Conservation (phyloP, 2,888 invertebrate species). For the Synanthedon formicaeformis region DNA sequence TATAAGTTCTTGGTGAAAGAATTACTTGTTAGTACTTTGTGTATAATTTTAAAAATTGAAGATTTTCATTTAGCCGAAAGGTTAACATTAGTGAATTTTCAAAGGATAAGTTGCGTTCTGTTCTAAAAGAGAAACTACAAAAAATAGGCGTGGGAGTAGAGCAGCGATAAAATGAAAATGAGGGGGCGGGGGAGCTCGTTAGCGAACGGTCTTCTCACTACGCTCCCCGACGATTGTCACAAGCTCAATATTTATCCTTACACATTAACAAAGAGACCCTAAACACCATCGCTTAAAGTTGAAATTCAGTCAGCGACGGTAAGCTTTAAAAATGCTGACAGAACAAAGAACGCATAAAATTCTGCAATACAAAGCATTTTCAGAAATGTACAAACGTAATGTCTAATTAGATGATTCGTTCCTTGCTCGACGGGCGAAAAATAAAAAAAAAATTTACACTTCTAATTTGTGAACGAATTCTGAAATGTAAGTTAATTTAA, state of each 20-base stretch:
- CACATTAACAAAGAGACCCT: constrained; percentile 20
- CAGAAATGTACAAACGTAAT: constrained; percentile 60
- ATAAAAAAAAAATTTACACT: background rate
- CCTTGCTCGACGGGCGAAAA: background rate
- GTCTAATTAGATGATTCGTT: constrained; percentile 49
- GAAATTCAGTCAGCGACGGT: constrained; percentile 12
- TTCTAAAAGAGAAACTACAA: constrained; percentile 38
- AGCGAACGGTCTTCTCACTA: constrained; percentile 45
- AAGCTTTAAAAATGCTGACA: constrained; percentile 37
- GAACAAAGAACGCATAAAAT: constrained; percentile 62
- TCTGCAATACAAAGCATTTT: constrained; percentile 63
- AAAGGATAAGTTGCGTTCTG: background rate
- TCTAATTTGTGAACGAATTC: background rate
- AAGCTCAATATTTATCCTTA: constrained; percentile 37
- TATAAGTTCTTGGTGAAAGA: too few species aligned
- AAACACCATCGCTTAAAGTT: constrained; percentile 17
- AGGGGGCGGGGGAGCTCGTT: constrained; percentile 49
- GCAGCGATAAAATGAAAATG: constrained; percentile 57
- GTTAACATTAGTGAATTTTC: constrained; percentile 30
- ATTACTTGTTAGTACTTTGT: too few species aligned
- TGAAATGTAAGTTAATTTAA: too few species aligned
- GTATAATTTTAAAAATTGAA: too few species aligned
- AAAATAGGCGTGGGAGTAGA: constrained; percentile 36
- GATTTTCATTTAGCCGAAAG: too few species aligned
- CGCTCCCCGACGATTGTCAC: constrained; percentile 51